phyloP scores from a whole-genome alignment of 2,888 invertebrate genomes.

The Fabriciana adippe region DNA sequence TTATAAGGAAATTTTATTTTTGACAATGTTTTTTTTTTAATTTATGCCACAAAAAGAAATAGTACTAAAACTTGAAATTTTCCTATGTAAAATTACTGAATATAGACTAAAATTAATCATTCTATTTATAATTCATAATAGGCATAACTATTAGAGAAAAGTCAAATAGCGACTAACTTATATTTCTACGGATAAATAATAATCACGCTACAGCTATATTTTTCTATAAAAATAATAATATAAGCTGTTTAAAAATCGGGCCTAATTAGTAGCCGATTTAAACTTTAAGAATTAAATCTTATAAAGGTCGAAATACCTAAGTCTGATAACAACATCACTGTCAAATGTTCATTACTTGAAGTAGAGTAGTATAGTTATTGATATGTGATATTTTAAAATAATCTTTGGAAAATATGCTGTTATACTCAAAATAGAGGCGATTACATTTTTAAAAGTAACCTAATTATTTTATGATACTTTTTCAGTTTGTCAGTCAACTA shows the following conservation, averaged over 20 bases:
- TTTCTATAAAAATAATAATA: slow-evolving; percentile 28
- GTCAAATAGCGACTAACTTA: slow-evolving; percentile 20
- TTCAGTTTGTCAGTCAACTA: neutral
- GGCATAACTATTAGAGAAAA: slow-evolving; percentile 16
- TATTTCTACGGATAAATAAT: slow-evolving; percentile 24
- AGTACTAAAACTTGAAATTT: neutral
- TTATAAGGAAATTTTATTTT: neutral
- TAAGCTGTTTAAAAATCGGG: slow-evolving; percentile 24
- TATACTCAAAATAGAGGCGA: slow-evolving; percentile 20
- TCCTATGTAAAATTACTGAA: slow-evolving; percentile 5
- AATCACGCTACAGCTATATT: slow-evolving; percentile 28
- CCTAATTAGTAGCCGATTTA: slow-evolving; percentile 25
- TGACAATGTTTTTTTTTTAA: neutral
- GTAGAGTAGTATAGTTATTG: slow-evolving; percentile 63
- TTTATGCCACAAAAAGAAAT: neutral
- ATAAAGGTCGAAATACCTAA: slow-evolving; percentile 35
- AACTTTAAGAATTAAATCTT: slow-evolving; percentile 10
- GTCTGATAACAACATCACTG: slow-evolving; percentile 43
- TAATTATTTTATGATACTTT: slow-evolving; percentile 1
- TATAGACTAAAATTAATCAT: slow-evolving; percentile 10
- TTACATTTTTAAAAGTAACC: slow-evolving; percentile 3
- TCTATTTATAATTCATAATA: neutral
- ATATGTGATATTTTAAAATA: slow-evolving; percentile 79
- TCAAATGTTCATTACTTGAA: slow-evolving; percentile 42
- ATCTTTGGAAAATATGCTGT: slow-evolving; percentile 48